Percentiles rank a stretch among this genome's conserved stretches.
Evolutionary conservation across 1,140 invertebrate genomes (phyloP).

Genomic region (Pogonognathellus flavescens): DNA sequence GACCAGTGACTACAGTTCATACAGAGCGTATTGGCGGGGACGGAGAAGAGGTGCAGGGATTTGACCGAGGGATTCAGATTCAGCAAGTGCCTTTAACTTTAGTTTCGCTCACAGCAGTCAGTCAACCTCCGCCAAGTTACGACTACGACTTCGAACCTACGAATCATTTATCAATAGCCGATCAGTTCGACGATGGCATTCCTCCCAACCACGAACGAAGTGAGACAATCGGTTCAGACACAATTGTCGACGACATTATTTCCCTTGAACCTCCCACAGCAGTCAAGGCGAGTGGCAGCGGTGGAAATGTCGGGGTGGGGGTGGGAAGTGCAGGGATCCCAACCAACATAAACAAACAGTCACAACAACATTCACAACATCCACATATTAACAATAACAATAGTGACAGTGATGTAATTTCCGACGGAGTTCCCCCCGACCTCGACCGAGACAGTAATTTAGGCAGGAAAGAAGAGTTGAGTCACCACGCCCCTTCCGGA

Average conservation of each 20-base stretch:
- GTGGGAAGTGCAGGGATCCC: too few relatives aligned
- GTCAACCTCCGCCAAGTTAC: neutral
- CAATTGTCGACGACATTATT: constrained; percentile 55
- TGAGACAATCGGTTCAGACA: constrained; percentile 68
- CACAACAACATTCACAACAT: neutral
- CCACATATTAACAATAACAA: constrained; percentile 60
- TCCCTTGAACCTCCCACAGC: neutral
- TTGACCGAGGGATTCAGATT: constrained; percentile 67
- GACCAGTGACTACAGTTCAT: neutral
- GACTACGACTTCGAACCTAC: constrained; percentile 13
- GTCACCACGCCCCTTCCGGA: neutral
- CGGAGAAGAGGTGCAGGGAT: constrained; percentile 55
- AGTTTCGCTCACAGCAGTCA: constrained; percentile 21
- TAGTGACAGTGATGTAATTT: constrained; percentile 48
- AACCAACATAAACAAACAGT: too few relatives aligned
- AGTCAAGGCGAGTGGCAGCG: neutral
- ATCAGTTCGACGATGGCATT: constrained; percentile 54
- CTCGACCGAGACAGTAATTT: constrained; percentile 67
- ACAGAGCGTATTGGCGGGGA: constrained; percentile 55
- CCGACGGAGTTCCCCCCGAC: constrained; percentile 67
- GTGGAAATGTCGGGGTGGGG: constrained; percentile 68
- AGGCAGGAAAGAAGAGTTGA: constrained; percentile 25
- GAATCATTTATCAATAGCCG: neutral
- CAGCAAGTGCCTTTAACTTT: constrained; percentile 57
- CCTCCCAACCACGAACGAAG: constrained; percentile 66